Evolutionary conservation across 2,113 vertebrate genomes (phyloP).

Genomic region (Ictalurus punctatus): DNA sequence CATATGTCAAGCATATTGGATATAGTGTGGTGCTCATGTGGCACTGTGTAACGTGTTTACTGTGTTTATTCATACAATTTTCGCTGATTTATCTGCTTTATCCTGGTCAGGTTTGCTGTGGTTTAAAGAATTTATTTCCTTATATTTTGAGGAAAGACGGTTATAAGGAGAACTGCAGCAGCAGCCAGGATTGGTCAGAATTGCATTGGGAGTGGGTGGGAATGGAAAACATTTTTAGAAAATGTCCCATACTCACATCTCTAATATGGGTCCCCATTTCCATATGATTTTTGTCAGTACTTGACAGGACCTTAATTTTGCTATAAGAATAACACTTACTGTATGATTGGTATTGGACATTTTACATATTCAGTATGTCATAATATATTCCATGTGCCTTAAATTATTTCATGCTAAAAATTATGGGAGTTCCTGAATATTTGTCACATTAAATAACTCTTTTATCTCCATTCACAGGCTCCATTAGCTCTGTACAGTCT

Average conservation of each 20-base stretch:
- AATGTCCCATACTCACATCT: too few relatives aligned
- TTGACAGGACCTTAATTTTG: not conserved
- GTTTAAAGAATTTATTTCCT: too few relatives aligned
- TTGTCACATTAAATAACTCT: not conserved
- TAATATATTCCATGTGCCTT: not conserved
- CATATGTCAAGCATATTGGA: too few relatives aligned
- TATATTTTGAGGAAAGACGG: too few relatives aligned
- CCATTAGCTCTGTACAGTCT: slow-evolving; percentile 80
- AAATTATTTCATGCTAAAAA: not conserved
- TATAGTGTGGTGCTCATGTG: too few relatives aligned
- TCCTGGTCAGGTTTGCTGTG: not conserved
- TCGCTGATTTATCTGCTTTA: not conserved
- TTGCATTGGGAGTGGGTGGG: not conserved
- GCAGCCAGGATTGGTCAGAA: not conserved
- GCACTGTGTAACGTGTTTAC: too few relatives aligned
- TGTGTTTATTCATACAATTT: not conserved
- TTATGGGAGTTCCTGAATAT: not conserved
- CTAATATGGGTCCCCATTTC: too few relatives aligned
- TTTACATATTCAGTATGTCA: not conserved
- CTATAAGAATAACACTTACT: not conserved
- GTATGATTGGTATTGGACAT: too few relatives aligned
- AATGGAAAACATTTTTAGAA: too few relatives aligned
- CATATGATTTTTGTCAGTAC: not conserved
- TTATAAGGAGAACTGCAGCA: not conserved
- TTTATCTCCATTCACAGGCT: slow-evolving; percentile 73